Conservation (phyloP, 2,797 vertebrate species). For the Percopsis omiscomaycus region DNA sequence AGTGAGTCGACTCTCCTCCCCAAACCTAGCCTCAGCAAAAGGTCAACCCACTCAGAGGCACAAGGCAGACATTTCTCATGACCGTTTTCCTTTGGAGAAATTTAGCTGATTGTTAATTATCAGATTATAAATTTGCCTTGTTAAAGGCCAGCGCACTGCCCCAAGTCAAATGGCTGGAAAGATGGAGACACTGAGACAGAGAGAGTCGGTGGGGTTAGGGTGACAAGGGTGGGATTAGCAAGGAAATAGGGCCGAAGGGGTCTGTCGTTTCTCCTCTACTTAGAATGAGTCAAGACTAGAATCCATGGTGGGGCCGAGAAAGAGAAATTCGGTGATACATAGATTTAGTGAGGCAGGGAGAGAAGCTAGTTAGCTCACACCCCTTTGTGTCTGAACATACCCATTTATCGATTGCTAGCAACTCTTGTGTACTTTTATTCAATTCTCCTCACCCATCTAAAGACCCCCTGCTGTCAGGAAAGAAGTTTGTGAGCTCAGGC, state of each 20-base stretch:
- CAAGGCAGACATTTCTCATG: constrained; percentile 72
- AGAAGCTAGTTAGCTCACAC: constrained; percentile 39
- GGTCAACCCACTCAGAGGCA: constrained; percentile 76
- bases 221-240: not conserved
- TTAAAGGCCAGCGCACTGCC: constrained; percentile 72
- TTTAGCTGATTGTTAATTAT: constrained; percentile 82
- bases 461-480: too few relatives aligned
- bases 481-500: too few relatives aligned
- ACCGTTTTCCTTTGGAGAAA: constrained; percentile 75
- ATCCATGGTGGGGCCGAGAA: constrained; percentile 54
- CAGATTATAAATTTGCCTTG: constrained; percentile 75
- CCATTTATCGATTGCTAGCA: too few relatives aligned
- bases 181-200: constrained; percentile 8
- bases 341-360: constrained; percentile 37
- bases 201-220: not conserved
- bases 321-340: constrained; percentile 27
- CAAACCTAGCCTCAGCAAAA: constrained; percentile 68
- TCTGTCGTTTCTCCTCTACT: constrained; percentile 45
- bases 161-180: constrained; percentile 48
- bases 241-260: constrained; percentile 42
- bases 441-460: too few relatives aligned
- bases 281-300: constrained; percentile 51
- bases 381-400: too few relatives aligned
- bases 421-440: too few relatives aligned
- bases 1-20: constrained; percentile 69